Conservation (phyloP, 2,113 vertebrate species). For the Procapra przewalskii region DNA sequence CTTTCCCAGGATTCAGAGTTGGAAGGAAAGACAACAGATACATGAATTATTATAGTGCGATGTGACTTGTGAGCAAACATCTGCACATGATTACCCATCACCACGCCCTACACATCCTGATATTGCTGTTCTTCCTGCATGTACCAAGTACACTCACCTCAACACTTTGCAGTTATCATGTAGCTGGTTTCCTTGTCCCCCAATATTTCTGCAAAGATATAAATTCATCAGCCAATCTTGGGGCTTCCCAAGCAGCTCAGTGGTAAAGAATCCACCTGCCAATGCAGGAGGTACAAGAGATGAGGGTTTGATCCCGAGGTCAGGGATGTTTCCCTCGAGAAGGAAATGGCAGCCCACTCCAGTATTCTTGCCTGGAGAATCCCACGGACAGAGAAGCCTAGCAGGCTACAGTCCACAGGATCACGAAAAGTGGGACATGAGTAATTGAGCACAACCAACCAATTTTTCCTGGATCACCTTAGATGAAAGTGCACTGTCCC, state of each 20-base stretch:
- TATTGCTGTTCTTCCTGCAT: not conserved
- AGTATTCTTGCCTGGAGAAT: not conserved
- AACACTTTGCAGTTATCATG: not conserved
- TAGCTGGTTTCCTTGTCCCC: not conserved
- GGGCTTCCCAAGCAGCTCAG: not conserved
- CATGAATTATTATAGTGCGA: not conserved
- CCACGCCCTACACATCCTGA: rapidly evolving
- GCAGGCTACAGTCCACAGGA: not conserved
- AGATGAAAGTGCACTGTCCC: too few species aligned
- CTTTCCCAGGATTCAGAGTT: not conserved
- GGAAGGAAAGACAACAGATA: not conserved
- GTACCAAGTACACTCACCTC: not conserved
- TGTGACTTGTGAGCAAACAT: not conserved
- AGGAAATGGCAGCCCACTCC: not conserved
- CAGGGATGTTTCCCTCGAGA: not conserved
- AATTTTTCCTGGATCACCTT: not conserved
- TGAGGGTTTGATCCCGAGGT: not conserved
- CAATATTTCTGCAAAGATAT: not conserved
- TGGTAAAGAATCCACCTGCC: not conserved
- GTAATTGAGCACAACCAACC: not conserved
- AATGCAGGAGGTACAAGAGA: not conserved
- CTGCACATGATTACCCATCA: not conserved
- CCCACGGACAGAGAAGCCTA: not conserved
- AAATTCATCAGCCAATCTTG: not conserved
- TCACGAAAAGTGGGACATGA: not conserved